Base-by-base conservation (phyloP, 2,888 invertebrate genomes). In the Ceraclea dissimilis region DNA sequence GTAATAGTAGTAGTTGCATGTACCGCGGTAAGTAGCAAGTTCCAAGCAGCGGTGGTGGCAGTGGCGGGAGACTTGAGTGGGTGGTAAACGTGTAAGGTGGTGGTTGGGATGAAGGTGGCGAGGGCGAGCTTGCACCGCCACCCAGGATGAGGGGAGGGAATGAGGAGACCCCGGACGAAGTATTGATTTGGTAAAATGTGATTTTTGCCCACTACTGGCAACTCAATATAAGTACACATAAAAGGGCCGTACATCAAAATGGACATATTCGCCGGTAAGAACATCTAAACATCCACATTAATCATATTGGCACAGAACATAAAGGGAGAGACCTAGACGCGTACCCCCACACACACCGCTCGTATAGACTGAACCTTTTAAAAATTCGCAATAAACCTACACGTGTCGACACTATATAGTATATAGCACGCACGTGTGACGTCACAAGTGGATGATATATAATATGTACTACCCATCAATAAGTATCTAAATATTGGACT, bases 51-150 rank as follows among this genome's bases (percentile, higher is more conserved):
- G 13, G n/a, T n/a, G 39, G 39, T 39, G 13, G 63, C 59, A 1
- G 60, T 34, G 53, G 69, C 63, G 51, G 68, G 66, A 62, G 63
- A 64, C 53, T 61, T 57, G 70, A 70, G 71, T 68, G 72, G 68
- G 72, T 73, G 74, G 70, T 70, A 69, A 39, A 39, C 39, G 39
- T 39, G 39, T 39, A 39, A 39, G 39, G 39, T 68, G 49, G 59
- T 53, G 58, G 52, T 50, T 26, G 51, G 46, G 57, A 22, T 51
- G 21, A 54, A 71, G 58, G 70, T 67, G 69, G 73, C 71, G 66
- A 70, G 52, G 69, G 73, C 71, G 66, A 70, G 52, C 54, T 39
- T 39, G 58, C 48, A 39, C 59, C 26, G 39, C 6, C 56, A 48
- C 51, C 60, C 50, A 26, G 19, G 19, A 20, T 16, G 18, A n/a